Conservation (phyloP, 2,113 vertebrate genomes). For the Urocolius indicus region DNA sequence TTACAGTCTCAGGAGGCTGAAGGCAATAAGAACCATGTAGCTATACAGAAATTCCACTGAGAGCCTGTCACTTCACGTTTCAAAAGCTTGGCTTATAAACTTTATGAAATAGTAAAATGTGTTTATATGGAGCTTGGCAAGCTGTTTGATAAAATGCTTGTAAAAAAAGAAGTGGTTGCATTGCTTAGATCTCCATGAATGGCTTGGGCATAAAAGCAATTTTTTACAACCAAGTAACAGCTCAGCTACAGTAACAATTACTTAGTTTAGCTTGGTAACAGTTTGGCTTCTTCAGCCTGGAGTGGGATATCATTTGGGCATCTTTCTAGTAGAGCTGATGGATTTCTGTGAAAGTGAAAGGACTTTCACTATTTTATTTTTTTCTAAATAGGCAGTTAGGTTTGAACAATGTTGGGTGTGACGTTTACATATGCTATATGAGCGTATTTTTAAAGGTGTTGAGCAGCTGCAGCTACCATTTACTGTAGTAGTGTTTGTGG, state of each 20-base stretch:
- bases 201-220: slow-evolving; percentile 13
- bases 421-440: neutral
- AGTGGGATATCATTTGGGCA: neutral
- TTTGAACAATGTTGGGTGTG: neutral
- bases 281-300: neutral
- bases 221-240: neutral
- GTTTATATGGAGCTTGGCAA: slow-evolving; percentile 46
- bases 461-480: neutral
- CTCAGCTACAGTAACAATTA: neutral
- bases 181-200: neutral
- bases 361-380: neutral
- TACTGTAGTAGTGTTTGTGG: neutral
- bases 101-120: slow-evolving; percentile 62
- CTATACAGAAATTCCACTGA: slow-evolving; percentile 18
- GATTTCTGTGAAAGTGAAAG: neutral
- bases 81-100: slow-evolving; percentile 17
- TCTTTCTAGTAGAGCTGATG: neutral
- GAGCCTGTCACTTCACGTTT: slow-evolving; percentile 36
- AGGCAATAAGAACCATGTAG: neutral
- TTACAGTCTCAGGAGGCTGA: neutral
- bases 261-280: too few relatives aligned
- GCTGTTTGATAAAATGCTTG: slow-evolving; percentile 14
- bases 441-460: neutral
- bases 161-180: neutral
- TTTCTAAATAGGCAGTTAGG: neutral